Conservation (phyloP, 2,797 vertebrate genomes). For the Coluber constrictor region DNA sequence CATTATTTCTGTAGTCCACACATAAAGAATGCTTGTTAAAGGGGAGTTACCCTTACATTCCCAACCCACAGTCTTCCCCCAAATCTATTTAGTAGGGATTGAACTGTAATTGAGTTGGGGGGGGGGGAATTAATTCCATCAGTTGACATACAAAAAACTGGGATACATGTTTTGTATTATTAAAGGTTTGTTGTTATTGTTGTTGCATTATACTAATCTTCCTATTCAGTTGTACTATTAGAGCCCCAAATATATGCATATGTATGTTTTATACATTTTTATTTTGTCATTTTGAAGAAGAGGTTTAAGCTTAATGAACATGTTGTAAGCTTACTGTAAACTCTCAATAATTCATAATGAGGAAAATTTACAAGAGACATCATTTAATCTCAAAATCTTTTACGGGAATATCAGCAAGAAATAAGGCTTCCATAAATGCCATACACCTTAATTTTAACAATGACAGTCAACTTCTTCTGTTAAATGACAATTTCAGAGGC, state of each 20-base stretch:
- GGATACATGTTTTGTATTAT: slow-evolving; percentile 14
- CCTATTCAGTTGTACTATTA: not conserved
- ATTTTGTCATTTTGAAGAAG: slow-evolving; percentile 28
- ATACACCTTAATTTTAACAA: slow-evolving; percentile 63
- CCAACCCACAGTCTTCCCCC: not conserved
- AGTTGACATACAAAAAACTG: slow-evolving; percentile 2
- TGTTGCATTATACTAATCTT: slow-evolving; percentile 28
- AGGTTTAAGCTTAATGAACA: slow-evolving; percentile 34
- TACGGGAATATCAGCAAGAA: slow-evolving; percentile 41
- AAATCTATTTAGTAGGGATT: not conserved
- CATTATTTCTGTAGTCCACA: not conserved
- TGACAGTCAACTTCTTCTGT: slow-evolving; percentile 61
- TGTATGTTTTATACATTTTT: slow-evolving; percentile 31
- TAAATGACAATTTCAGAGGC: slow-evolving; percentile 70
- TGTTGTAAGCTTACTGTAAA: not conserved
- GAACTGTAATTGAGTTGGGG: not conserved
- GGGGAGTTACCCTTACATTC: not conserved
- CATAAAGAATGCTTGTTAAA: not conserved
- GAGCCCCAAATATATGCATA: slow-evolving; percentile 3
- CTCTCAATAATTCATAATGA: not conserved
- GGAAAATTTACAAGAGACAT: slow-evolving; percentile 44
- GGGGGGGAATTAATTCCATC: not conserved
- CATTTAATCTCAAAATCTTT: slow-evolving; percentile 33
- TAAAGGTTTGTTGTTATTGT: not conserved
- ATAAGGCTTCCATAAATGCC: slow-evolving; percentile 46